Conservation (phyloP, 2,888 invertebrate genomes). For the Bombylius major region DNA sequence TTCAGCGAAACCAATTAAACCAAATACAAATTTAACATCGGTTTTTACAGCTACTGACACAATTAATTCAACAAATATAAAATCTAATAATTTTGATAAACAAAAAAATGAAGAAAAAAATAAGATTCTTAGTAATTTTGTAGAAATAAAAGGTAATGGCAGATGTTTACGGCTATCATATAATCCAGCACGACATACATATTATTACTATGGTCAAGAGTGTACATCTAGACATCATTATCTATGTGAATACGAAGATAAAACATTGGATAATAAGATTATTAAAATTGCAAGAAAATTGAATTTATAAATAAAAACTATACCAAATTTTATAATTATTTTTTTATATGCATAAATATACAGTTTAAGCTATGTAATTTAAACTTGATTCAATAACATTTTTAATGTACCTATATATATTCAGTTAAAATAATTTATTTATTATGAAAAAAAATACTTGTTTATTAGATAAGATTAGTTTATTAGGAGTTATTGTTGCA, state of each 20-base stretch:
- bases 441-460: no score
- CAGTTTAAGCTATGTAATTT: no score
- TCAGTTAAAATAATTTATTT: no score
- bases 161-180: conserved; percentile 58
- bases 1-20: conserved; percentile 59
- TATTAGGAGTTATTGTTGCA: no score
- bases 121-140: conserved; percentile 33
- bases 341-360: no score
- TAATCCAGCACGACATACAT: conserved; percentile 47
- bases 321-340: no score
- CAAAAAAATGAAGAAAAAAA: conserved; percentile 14
- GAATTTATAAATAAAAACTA: conserved; percentile 5
- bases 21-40: conserved; percentile 36
- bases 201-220: conserved; percentile 59
- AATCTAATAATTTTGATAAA: conserved; percentile 18
- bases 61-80: conserved; percentile 21
- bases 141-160: conserved; percentile 48
- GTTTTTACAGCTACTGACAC: conserved; percentile 19
- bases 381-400: no score
- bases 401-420: no score
- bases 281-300: conserved; percentile 38
- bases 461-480: no score
- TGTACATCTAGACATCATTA: conserved; percentile 54
- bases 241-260: conserved; percentile 56
- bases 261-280: conserved; percentile 49